These are phyloP conservation scores for Acrocephalus arundinaceus DNA, from an alignment of 2,113 vertebrate species.

Conservation along the genomic window DNA sequence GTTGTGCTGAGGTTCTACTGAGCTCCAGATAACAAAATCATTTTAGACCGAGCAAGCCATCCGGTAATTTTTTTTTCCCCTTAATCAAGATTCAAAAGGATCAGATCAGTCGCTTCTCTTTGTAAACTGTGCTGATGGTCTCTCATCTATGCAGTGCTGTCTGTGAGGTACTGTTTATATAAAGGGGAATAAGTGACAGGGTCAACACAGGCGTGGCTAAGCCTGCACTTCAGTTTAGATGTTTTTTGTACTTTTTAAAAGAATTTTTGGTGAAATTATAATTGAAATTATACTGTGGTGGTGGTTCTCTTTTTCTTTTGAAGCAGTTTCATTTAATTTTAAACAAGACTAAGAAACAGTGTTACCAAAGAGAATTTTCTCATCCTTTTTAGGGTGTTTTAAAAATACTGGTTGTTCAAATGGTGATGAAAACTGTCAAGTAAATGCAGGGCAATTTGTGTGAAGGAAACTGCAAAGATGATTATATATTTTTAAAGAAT, in stretches of 20 bases:
- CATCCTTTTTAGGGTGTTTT: neutral
- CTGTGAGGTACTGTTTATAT: neutral
- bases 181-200: neutral
- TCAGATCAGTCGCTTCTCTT: neutral
- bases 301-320: neutral
- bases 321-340: neutral
- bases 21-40: neutral
- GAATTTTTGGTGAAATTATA: neutral
- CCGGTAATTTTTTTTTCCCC: neutral
- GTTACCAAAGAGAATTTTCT: neutral
- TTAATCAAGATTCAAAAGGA: slow-evolving; percentile 18
- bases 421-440: neutral
- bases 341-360: neutral
- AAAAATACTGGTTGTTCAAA: neutral
- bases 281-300: neutral
- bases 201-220: neutral
- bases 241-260: neutral
- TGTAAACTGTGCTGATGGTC: slow-evolving; percentile 24
- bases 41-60: neutral
- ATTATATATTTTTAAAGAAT: neutral
- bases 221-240: neutral
- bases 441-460: neutral
- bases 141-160: neutral
- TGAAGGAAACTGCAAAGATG: neutral
- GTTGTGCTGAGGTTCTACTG: neutral